Evolutionary conservation across 2,888 invertebrate genomes (phyloP).

Genomic region (Acanthococcus lagerstroemiae): DNA sequence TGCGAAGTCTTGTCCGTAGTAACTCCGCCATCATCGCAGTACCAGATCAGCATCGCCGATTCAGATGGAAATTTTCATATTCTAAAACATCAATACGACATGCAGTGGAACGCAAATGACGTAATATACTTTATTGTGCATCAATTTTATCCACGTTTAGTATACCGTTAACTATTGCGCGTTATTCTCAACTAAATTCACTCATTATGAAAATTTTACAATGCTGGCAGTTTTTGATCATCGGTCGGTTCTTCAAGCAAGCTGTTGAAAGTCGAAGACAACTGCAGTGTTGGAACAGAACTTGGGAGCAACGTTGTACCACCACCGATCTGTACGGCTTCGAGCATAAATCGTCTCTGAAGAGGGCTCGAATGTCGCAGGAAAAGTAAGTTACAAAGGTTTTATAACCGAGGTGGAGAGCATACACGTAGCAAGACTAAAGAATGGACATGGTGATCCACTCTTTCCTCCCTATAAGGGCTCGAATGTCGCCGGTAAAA

Average conservation of each 20-base stretch:
- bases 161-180: not conserved
- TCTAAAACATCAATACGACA: not conserved
- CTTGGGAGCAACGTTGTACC: conserved; percentile 9
- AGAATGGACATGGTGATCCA: too few species aligned
- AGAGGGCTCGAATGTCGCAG: too few species aligned
- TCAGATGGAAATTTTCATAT: conserved; percentile 20
- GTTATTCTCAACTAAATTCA: not conserved
- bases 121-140: not conserved
- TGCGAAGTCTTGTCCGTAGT: not conserved
- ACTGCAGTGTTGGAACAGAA: conserved; percentile 10
- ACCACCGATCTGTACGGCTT: too few species aligned
- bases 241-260: conserved; percentile 9
- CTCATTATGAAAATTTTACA: not conserved
- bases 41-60: conserved; percentile 10
- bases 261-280: conserved; percentile 15
- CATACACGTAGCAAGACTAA: too few species aligned
- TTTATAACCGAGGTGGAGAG: too few species aligned
- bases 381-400: too few species aligned
- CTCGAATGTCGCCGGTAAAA: too few species aligned
- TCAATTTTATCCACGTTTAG: not conserved
- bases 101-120: conserved; percentile 7
- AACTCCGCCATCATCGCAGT: not conserved
- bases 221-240: not conserved
- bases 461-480: too few species aligned
- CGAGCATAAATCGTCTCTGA: too few species aligned